Percentiles rank a stretch among this genome's conserved stretches.
Conservation (phyloP, 1,140 invertebrate species). For the Heliconius nattereri region DNA sequence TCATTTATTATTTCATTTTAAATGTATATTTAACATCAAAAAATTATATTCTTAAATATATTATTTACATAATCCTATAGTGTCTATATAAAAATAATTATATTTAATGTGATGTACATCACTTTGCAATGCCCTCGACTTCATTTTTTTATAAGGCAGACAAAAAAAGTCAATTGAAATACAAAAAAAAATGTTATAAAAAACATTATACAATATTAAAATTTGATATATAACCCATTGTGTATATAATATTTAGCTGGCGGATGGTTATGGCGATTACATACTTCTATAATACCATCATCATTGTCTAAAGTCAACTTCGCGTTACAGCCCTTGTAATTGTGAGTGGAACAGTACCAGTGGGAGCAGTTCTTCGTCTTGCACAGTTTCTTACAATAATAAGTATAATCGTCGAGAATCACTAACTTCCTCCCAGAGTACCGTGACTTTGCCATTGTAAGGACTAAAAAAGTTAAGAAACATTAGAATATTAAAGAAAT, state of each 20-base stretch:
- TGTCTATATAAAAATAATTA: not conserved
- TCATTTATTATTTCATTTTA: not conserved
- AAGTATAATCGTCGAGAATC: slow-evolving; percentile 64
- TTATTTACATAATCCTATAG: too few species aligned
- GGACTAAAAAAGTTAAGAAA: slow-evolving; percentile 49
- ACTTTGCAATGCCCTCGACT: not conserved
- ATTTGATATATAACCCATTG: slow-evolving; percentile 57
- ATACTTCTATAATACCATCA: slow-evolving; percentile 47
- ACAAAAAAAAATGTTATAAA: not conserved
- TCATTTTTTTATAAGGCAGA: not conserved
- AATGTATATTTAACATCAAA: too few species aligned
- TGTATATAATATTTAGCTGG: slow-evolving; percentile 58
- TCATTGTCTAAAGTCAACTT: slow-evolving; percentile 59
- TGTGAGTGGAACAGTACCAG: slow-evolving; percentile 70
- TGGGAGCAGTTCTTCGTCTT: slow-evolving; percentile 53
- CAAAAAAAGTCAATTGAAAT: not conserved
- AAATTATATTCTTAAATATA: too few species aligned
- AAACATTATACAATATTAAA: slow-evolving; percentile 31
- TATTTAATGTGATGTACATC: not conserved
- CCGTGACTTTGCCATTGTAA: slow-evolving; percentile 57
- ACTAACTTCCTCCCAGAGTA: slow-evolving; percentile 59
- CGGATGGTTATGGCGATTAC: slow-evolving; percentile 56
- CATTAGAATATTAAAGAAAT: not conserved
- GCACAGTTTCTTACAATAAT: slow-evolving; percentile 63
- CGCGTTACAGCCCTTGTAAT: slow-evolving; percentile 62